phyloP scores from a whole-genome alignment of 2,797 vertebrate genomes.

The Acanthurus leucopareius region DNA sequence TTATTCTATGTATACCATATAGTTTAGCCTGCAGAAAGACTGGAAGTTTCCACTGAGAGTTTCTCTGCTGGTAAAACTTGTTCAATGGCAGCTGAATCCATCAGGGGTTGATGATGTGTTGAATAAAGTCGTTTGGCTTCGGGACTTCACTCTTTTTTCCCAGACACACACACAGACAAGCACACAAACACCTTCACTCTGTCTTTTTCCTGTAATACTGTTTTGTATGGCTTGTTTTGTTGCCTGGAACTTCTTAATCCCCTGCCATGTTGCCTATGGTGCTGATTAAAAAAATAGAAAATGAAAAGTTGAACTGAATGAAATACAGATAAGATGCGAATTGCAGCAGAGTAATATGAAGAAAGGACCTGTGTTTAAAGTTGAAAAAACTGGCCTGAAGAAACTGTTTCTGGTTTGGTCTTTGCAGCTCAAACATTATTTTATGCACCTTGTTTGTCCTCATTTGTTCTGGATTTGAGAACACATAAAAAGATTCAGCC shows the following conservation, averaged over 20 bases:
- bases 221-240: constrained; percentile 33
- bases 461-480: constrained; percentile 16
- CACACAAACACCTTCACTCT: neutral
- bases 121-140: constrained; percentile 50
- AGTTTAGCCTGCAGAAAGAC: constrained; percentile 20
- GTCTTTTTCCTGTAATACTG: neutral
- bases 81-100: constrained; percentile 37
- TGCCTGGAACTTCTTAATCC: constrained; percentile 28
- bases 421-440: constrained; percentile 3
- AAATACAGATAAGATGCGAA: constrained; percentile 47
- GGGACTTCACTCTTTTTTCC: constrained; percentile 11
- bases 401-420: neutral
- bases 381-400: constrained; percentile 17
- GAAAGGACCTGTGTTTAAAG: constrained; percentile 7
- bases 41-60: constrained; percentile 19
- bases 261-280: constrained; percentile 3
- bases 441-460: constrained; percentile 2
- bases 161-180: neutral
- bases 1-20: neutral
- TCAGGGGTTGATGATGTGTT: constrained; percentile 51
- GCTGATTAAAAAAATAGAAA: neutral
- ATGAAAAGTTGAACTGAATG: constrained; percentile 9
- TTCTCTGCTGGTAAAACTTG: constrained; percentile 30
- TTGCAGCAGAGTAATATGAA: constrained; percentile 20
- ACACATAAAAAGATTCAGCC: neutral